Base-by-base conservation (phyloP, 2,888 invertebrate genomes). In the Mimas tiliae region DNA sequence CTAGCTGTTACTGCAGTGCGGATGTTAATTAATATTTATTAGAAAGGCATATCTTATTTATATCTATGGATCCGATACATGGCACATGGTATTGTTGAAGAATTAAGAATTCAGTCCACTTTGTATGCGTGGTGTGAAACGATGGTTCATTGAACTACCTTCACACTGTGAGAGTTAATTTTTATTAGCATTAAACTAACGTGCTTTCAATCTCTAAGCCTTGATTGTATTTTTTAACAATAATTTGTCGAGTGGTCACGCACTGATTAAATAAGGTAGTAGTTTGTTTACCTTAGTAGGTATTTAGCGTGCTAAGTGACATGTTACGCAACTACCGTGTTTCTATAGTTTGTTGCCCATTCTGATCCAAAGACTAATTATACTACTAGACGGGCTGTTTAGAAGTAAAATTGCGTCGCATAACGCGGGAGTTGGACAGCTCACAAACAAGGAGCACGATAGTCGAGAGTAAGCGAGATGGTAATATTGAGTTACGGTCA, bases 111-210 rank as follows among this genome's bases (percentile, higher is more conserved):
- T 58, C 58, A 58, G 38, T 42, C 38, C 58, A 58, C 19, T 58
- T 58, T 42, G 58, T 58, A 58, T 58, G 58, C 58, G 19, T 42
- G 58, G 12, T 58, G 58, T 58, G 42, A 42, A 42, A 19, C 58
- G 58, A 42, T 58, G 58, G 58, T 58, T 58, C 58, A 42, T 42
- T 58, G 58, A 42, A 58, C 58, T 42, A 38, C 42, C 50, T 50
- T 58, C 42, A 58, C 58, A 58, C 38, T 58, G 58, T 58, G 58
- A 58, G 58, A 58, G 58, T 58, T 58, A 58, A 58, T 58, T 58
- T 58, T 58, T 58, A 58, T 58, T 58, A 58, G 58, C 58, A 58
- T 58, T 42, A 42, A 38, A 58, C 38, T 58, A 58, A 58, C 58
- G 58, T 58, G 58, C 42, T 58, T 58, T 58, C 58, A 58, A 58